Conservation (phyloP, 2,113 vertebrate species). For the Aegithalos caudatus region DNA sequence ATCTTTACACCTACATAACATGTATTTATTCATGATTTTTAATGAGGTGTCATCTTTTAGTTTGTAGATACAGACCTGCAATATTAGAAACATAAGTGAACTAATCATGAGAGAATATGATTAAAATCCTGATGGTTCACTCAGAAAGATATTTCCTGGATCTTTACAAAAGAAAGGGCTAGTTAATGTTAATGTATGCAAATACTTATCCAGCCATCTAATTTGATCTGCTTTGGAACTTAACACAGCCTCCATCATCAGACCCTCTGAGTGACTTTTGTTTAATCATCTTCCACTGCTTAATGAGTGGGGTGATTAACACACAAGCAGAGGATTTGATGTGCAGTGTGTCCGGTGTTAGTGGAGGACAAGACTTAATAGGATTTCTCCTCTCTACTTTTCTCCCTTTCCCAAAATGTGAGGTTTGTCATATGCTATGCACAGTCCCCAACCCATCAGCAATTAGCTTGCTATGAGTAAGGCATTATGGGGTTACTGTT, state of each 20-base stretch:
- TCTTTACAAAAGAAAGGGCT: not conserved
- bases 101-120: not conserved
- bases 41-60: not conserved
- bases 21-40: not conserved
- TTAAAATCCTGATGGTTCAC: not conserved
- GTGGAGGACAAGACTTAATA: not conserved
- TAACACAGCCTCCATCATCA: not conserved
- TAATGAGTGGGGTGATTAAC: conserved; percentile 25
- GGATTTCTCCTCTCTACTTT: not conserved
- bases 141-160: not conserved
- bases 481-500: not conserved
- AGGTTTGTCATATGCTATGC: not conserved
- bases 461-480: not conserved
- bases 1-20: not conserved
- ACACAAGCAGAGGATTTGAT: conserved; percentile 1
- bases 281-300: conserved; percentile 40
- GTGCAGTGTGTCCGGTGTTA: not conserved
- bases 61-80: not conserved
- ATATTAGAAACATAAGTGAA: not conserved
- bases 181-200: conserved; percentile 37
- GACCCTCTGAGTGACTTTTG: conserved; percentile 3
- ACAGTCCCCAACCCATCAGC: not conserved
- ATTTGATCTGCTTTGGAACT: conserved; percentile 25
- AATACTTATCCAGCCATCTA: conserved; percentile 45
- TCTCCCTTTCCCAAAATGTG: not conserved